Conservation (phyloP, 2,888 invertebrate genomes). For the Torymus texanus region DNA sequence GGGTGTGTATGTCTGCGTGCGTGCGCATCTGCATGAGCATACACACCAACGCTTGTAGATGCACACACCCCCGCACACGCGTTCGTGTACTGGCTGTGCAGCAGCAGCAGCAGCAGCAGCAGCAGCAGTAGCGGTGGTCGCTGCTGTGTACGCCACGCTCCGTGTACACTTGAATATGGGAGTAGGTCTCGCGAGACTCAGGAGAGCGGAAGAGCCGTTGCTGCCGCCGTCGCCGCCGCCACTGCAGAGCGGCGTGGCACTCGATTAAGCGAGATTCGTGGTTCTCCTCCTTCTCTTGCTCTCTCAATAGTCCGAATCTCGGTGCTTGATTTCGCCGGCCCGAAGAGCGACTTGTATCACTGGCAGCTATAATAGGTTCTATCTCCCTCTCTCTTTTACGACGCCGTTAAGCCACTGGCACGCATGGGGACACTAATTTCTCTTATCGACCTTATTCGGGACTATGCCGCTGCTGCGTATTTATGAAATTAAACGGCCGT, state of each 20-base stretch:
- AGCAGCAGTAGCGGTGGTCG: too few relatives aligned
- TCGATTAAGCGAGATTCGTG: slow-evolving; percentile 35
- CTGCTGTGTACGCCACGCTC: too few relatives aligned
- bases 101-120: too few relatives aligned
- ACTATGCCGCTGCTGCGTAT: neutral
- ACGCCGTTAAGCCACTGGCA: slow-evolving; percentile 2
- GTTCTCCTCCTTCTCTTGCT: too few relatives aligned
- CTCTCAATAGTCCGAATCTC: neutral
- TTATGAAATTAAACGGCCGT: slow-evolving; percentile 13
- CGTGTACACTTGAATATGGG: slow-evolving; percentile 11
- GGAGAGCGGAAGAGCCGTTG: neutral
- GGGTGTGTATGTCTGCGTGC: neutral
- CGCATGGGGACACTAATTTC: slow-evolving; percentile 10
- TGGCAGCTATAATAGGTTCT: too few relatives aligned
- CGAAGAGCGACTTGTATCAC: too few relatives aligned
- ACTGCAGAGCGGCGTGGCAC: neutral
- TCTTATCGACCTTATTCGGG: slow-evolving; percentile 5
- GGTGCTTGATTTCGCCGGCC: neutral
- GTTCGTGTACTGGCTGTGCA: too few relatives aligned
- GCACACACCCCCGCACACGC: slow-evolving; percentile 2
- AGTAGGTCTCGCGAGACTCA: slow-evolving; percentile 22
- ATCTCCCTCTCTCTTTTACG: neutral
- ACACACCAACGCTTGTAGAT: neutral
- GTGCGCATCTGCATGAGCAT: neutral
- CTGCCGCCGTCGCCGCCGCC: neutral